These are phyloP conservation scores for Drosophila santomea DNA, from an alignment of 1,140 invertebrate genomes.

Conservation along the genomic window DNA sequence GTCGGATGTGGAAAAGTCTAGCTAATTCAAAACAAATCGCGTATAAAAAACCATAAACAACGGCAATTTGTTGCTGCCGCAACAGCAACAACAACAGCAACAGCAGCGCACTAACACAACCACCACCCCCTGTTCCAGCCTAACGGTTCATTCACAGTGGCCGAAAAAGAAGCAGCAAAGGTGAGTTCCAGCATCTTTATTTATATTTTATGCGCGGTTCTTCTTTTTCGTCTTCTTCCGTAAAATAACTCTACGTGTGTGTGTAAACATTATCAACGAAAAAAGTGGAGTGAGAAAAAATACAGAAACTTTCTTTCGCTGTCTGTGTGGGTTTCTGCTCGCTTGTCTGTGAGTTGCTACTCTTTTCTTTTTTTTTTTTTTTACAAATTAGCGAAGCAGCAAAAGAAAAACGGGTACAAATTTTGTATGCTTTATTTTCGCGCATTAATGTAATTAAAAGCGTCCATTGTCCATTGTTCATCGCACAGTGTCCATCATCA, in stretches of 20 bases:
- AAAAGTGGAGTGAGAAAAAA: conserved; percentile 34
- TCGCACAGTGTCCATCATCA: conserved; percentile 34
- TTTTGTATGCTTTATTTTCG: conserved; percentile 36
- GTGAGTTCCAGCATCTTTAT: conserved; percentile 37
- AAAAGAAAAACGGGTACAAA: conserved; percentile 22
- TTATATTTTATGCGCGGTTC: conserved; percentile 15
- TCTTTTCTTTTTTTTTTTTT: conserved; percentile 1
- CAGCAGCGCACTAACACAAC: conserved; percentile 21
- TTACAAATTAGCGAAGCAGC: conserved; percentile 46
- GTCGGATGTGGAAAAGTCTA: conserved; percentile 4
- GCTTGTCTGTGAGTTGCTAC: conserved; percentile 4
- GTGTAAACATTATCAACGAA: conserved; percentile 39
- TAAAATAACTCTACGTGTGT: conserved; percentile 26
- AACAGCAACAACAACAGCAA: conserved; percentile 9
- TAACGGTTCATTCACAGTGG: conserved; percentile 42
- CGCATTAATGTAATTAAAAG: conserved; percentile 52
- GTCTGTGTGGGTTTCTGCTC: conserved; percentile 15
- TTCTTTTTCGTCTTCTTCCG: not conserved
- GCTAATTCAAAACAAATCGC: conserved; percentile 20
- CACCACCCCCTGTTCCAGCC: conserved; percentile 20
- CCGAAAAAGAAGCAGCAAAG: conserved; percentile 19
- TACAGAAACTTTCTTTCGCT: conserved; percentile 44
- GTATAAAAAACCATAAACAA: conserved; percentile 20
- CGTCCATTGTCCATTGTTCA: conserved; percentile 12
- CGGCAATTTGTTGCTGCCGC: conserved; percentile 31